A percentile compares a stretch with the other conserved stretches of the same genome.
Conservation (phyloP, 2,113 vertebrate genomes). For the Morphnarchus princeps region DNA sequence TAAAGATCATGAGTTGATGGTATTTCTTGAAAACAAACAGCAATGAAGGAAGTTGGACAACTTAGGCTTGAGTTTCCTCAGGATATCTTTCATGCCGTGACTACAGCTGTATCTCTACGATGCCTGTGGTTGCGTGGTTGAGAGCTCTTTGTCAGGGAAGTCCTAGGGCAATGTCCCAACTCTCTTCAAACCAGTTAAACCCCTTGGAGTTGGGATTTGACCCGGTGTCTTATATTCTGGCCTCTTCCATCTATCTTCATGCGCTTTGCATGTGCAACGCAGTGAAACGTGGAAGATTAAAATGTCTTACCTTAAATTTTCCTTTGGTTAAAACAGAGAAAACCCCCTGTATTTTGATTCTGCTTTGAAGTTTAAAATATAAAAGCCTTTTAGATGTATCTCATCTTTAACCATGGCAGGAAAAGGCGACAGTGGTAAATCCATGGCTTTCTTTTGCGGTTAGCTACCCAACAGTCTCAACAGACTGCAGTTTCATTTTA, state of each 20-base stretch:
- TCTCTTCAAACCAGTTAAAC: accelerated
- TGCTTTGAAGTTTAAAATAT: accelerated
- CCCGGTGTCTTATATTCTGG: accelerated
- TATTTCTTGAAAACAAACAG: background rate
- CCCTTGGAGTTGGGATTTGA: background rate
- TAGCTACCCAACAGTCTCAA: background rate
- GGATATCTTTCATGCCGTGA: background rate
- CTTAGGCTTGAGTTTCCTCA: background rate
- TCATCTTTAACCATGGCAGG: background rate
- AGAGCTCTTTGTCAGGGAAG: background rate
- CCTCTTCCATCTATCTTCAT: accelerated
- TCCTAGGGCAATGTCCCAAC: background rate
- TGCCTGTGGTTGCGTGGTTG: background rate
- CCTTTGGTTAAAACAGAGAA: no score
- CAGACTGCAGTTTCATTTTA: background rate
- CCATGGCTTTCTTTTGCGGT: background rate
- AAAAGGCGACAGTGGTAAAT: background rate
- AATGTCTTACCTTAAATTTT: background rate
- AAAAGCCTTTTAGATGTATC: background rate
- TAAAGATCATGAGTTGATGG: background rate
- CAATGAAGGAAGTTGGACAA: background rate
- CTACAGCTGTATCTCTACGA: background rate
- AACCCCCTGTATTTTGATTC: background rate
- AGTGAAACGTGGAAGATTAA: no score
- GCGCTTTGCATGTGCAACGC: accelerated